phyloP scores from a whole-genome alignment of 1,140 invertebrate genomes.

The Mycetomoellerius zeteki region DNA sequence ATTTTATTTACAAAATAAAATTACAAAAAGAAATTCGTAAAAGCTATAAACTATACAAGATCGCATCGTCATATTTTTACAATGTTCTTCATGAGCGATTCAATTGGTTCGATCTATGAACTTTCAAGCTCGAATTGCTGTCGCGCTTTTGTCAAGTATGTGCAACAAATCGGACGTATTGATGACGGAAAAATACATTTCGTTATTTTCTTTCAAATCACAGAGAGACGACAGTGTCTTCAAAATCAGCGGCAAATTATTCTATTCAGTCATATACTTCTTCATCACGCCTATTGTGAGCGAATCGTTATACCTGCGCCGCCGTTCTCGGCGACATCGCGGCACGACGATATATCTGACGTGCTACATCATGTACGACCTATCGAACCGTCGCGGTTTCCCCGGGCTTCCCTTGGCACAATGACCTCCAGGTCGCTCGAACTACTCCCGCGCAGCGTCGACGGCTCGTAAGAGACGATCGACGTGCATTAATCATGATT shows the following conservation, averaged over 20 bases:
- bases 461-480: background rate
- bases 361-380: background rate
- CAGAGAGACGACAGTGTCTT: background rate
- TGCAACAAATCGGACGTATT: background rate
- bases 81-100: background rate
- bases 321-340: slow-evolving; percentile 11
- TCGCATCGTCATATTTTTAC: background rate
- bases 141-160: background rate
- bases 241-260: slow-evolving; percentile 27
- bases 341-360: slow-evolving; percentile 13
- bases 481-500: slow-evolving; percentile 36
- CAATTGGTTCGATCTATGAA: background rate
- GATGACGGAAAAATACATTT: background rate
- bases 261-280: slow-evolving; percentile 58
- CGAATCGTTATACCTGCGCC: slow-evolving; percentile 27
- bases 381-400: slow-evolving; percentile 64
- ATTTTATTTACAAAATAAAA: background rate
- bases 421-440: slow-evolving; percentile 45
- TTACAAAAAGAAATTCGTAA: background rate
- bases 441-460: background rate
- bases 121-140: background rate
- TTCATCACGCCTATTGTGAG: slow-evolving; percentile 35
- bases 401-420: slow-evolving; percentile 58
- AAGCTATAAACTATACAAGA: background rate
- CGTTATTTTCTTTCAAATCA: background rate